These are phyloP conservation scores for Poecilia latipinna DNA, from an alignment of 2,113 vertebrate genomes.

Conservation along the genomic window DNA sequence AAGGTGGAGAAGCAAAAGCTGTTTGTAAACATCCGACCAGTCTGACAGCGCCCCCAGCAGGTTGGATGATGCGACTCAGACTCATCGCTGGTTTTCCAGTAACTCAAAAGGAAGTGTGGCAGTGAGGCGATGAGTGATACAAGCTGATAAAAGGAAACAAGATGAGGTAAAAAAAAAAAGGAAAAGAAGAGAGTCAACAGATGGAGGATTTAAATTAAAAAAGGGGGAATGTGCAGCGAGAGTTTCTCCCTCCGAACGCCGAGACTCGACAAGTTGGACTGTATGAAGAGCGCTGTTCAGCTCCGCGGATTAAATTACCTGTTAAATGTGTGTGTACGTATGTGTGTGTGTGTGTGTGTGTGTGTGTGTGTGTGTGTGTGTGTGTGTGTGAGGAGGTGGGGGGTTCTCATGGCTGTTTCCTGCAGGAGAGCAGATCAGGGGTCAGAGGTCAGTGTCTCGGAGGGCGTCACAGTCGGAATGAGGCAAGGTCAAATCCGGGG, in stretches of 20 bases:
- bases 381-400: slow-evolving; percentile 11
- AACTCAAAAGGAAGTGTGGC: slow-evolving; percentile 1
- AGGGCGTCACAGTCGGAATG: slow-evolving; percentile 71
- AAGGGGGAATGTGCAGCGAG: slow-evolving; percentile 49
- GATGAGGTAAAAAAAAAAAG: slow-evolving; percentile 25
- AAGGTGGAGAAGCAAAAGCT: not conserved
- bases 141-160: slow-evolving; percentile 30
- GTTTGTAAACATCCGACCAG: not conserved
- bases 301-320: slow-evolving; percentile 24
- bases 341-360: slow-evolving; percentile 18
- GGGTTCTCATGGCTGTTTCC: slow-evolving; percentile 86
- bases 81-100: not conserved
- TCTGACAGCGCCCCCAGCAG: not conserved
- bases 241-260: slow-evolving; percentile 64
- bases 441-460: slow-evolving; percentile 76
- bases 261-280: slow-evolving; percentile 27
- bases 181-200: slow-evolving; percentile 32
- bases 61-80: not conserved
- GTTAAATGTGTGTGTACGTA: slow-evolving; percentile 15
- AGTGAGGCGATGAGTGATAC: not conserved
- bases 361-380: slow-evolving; percentile 15
- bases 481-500: slow-evolving; percentile 89
- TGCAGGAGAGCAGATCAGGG: slow-evolving; percentile 79
- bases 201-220: slow-evolving; percentile 15
- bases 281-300: slow-evolving; percentile 17